Percentiles rank a stretch among this genome's conserved stretches.
Conservation (phyloP, 2,888 invertebrate species). For the Bombylius major region DNA sequence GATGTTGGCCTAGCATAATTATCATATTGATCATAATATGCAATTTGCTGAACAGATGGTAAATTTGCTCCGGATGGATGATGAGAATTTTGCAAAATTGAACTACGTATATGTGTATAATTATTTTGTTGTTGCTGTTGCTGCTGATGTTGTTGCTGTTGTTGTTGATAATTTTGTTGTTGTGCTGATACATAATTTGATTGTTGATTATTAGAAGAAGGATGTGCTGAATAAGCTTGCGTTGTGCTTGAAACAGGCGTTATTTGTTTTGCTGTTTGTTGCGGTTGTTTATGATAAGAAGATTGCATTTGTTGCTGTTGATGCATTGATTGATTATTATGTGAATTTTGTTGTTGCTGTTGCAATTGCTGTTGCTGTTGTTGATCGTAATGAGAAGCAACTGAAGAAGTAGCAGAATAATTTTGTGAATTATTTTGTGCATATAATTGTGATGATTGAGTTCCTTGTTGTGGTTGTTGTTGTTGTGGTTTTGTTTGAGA, state of each 20-base stretch:
- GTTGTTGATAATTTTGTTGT: slow-evolving; percentile 21
- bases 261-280: slow-evolving; percentile 24
- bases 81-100: slow-evolving; percentile 34
- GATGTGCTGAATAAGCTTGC: background rate
- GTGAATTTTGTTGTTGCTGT: slow-evolving; percentile 19
- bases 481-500: slow-evolving; percentile 1
- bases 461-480: slow-evolving; percentile 16
- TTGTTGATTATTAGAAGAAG: background rate
- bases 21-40: slow-evolving; percentile 27
- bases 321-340: slow-evolving; percentile 11
- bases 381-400: slow-evolving; percentile 18
- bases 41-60: slow-evolving; percentile 9
- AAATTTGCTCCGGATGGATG: slow-evolving; percentile 25
- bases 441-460: slow-evolving; percentile 13
- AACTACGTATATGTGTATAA: slow-evolving; percentile 32
- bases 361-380: slow-evolving; percentile 19
- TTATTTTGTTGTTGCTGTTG: slow-evolving; percentile 20
- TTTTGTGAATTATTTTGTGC: slow-evolving; percentile 19
- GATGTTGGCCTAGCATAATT: slow-evolving; percentile 22
- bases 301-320: slow-evolving; percentile 20
- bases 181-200: slow-evolving; percentile 6
- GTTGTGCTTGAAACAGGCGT: background rate
- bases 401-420: slow-evolving; percentile 20
- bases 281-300: slow-evolving; percentile 17
- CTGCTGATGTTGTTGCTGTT: slow-evolving; percentile 27